Conservation (phyloP, 2,113 vertebrate species). For the Zosterops lateralis region DNA sequence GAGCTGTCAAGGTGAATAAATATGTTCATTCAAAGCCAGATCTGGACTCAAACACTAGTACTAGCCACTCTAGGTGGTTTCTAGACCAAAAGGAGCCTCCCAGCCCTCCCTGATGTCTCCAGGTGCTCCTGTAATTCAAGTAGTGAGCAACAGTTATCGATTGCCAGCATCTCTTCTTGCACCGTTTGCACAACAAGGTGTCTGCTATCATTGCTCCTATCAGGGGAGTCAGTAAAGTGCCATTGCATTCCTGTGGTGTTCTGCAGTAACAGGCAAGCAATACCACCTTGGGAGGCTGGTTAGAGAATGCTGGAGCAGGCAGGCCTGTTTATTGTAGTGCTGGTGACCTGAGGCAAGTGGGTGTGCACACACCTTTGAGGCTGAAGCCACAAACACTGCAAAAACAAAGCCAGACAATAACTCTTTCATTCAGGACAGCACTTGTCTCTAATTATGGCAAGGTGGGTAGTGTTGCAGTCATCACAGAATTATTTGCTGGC, state of each 20-base stretch:
- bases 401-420: constrained; percentile 32
- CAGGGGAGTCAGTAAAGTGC: background rate
- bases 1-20: constrained; percentile 70
- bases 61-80: background rate
- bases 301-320: background rate
- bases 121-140: background rate
- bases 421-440: constrained; percentile 48
- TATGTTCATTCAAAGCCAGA: background rate
- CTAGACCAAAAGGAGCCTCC: background rate
- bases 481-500: constrained; percentile 28
- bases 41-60: background rate
- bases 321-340: constrained; percentile 38
- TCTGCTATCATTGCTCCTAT: constrained; percentile 45
- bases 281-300: background rate
- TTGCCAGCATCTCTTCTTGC: constrained; percentile 24
- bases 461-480: constrained; percentile 23
- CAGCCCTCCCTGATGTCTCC: background rate
- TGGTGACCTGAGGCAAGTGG: constrained; percentile 40
- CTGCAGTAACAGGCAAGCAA: constrained; percentile 44
- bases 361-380: background rate
- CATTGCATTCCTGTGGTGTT: constrained; percentile 40
- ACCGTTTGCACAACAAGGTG: constrained; percentile 61
- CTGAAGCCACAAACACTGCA: constrained; percentile 28
- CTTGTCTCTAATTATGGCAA: constrained; percentile 46
- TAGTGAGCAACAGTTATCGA: background rate